These are phyloP conservation scores for Meiosimyza platycephala DNA, from an alignment of 2,888 invertebrate genomes.

Conservation along the genomic window DNA sequence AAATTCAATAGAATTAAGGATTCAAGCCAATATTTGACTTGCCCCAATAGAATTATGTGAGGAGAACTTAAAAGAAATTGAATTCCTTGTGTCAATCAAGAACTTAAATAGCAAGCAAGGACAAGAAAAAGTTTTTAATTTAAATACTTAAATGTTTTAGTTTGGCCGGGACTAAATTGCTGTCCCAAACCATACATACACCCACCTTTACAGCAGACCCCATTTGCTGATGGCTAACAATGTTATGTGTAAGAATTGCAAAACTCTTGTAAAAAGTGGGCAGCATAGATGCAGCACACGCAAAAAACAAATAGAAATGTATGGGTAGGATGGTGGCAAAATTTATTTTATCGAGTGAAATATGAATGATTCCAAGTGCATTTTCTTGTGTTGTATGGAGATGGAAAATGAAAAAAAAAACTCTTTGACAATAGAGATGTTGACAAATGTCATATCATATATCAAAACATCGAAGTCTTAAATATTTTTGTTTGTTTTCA, in stretches of 20 bases:
- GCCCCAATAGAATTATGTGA: neutral
- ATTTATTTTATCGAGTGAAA: constrained; percentile 13
- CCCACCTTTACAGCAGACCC: neutral
- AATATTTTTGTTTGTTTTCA: too few relatives aligned
- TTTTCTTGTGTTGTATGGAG: constrained; percentile 1
- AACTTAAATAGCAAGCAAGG: constrained; percentile 14
- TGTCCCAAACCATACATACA: neutral
- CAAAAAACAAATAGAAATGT: neutral
- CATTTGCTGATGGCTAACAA: neutral
- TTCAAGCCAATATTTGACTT: neutral
- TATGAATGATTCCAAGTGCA: constrained; percentile 15
- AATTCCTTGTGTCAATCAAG: constrained; percentile 13
- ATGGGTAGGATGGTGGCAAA: neutral
- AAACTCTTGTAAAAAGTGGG: neutral
- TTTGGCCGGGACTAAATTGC: neutral
- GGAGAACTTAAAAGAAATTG: neutral
- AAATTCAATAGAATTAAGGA: neutral
- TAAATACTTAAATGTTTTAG: constrained; percentile 18
- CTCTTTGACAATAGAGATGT: too few relatives aligned
- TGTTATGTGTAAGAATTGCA: neutral
- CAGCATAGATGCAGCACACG: neutral
- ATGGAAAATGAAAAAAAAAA: neutral
- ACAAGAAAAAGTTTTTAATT: constrained; percentile 13
- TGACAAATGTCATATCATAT: too few relatives aligned
- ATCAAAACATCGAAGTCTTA: too few relatives aligned